Base-by-base conservation (phyloP, 2,888 invertebrate genomes). In the Galeopsomyia nigrocyanea region DNA sequence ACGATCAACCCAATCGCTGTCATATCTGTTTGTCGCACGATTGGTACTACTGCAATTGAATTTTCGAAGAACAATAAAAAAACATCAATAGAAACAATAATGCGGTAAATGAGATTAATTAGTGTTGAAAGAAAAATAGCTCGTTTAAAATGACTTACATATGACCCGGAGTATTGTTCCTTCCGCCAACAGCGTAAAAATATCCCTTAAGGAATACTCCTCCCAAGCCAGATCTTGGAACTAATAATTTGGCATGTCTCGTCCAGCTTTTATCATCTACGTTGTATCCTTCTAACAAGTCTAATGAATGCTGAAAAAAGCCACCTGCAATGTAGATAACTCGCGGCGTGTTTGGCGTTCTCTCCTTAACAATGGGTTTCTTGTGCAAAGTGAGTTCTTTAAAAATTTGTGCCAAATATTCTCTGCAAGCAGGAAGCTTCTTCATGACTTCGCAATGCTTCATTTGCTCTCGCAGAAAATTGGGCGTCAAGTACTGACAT, bases 251-350 rank as follows among this genome's bases (percentile, higher is more conserved):
- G 1, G 95, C 93, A 75, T 97, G 88, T 65, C 92, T 91, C 56
- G 90, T 90, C 97, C 97, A 97, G 56, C 92, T 91, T 84, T 92
- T 92, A 80, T 95, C 95, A 80, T 95, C 94, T 16, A 95, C 91
- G 86, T 96, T 96, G 85, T 93, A 97, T 0, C 95, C 95, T 85
- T 97, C 97, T 81, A 97, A 88, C 75, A 94, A 91, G 84, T 95
- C 95, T 74, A 97, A 88, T 0, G 96, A 96, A 83, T 96, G 94
- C 73, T 93, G 89, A 78, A 92, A 91, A 87, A 96, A 97, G 0
- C 97, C 97, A 16, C 97, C 97, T 14, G 95, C 96, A 55, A 96
- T 92, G 87, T 96, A 97, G 77, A 97, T 95, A 77, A 97, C 93
- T 69, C 95, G 90, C 0, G 96, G 95, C 46, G 95, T 94, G 85